Percentiles rank a stretch among this genome's conserved stretches.
Conservation (phyloP, 2,797 vertebrate genomes). For the Melanotaenia trifasciata region DNA sequence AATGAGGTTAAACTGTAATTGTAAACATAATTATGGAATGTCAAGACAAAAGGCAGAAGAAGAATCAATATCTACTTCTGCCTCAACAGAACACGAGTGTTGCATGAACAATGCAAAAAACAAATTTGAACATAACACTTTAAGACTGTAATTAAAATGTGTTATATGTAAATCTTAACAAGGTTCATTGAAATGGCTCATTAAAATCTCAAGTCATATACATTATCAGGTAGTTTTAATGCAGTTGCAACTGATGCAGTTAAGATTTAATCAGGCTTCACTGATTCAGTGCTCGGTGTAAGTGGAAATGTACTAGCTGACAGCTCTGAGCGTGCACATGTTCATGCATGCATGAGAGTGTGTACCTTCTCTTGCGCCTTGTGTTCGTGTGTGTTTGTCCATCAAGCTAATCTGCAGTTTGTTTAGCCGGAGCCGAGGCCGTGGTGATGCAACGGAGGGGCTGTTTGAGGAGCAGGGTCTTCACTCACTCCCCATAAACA, state of each 20-base stretch:
- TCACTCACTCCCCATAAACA: constrained; percentile 16
- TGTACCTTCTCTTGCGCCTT: constrained; percentile 5
- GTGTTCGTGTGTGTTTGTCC: constrained; percentile 41
- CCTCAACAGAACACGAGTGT: background rate
- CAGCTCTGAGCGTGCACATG: background rate
- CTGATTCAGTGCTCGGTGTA: background rate
- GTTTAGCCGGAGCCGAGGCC: constrained; percentile 55
- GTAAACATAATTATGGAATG: background rate
- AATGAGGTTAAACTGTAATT: accelerated
- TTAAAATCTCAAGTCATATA: background rate
- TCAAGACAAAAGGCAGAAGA: background rate
- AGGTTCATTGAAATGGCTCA: background rate
- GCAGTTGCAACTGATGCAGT: background rate
- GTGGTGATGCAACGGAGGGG: constrained; percentile 3
- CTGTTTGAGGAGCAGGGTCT: constrained; percentile 68
- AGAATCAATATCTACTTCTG: background rate
- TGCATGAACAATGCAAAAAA: background rate
- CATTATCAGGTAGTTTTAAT: background rate
- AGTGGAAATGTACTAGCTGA: constrained; percentile 62
- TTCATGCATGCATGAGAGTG: constrained; percentile 24
- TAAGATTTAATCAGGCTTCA: background rate
- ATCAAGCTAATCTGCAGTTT: constrained; percentile 50
- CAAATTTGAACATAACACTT: too few relatives aligned
- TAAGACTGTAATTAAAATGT: background rate
- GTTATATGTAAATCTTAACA: background rate